Percentiles rank a stretch among this genome's conserved stretches.
Evolutionary conservation across 1,140 invertebrate genomes (phyloP).

Genomic region (Homalodisca vitripennis): DNA sequence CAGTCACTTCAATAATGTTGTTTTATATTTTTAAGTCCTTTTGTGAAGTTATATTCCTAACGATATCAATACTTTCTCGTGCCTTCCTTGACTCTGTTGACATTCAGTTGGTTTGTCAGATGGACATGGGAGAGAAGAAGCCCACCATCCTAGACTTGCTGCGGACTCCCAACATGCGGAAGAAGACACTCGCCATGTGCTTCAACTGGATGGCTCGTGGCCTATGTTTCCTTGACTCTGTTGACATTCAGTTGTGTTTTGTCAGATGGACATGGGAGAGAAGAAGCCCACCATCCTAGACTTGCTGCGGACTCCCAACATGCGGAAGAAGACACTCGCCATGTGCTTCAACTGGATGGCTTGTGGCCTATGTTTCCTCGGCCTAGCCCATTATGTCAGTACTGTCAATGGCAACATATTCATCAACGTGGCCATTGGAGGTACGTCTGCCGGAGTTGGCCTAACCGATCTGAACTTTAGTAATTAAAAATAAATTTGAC

Average conservation of each 20-base stretch:
- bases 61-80: too few relatives aligned
- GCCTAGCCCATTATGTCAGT: constrained; percentile 71
- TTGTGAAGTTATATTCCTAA: too few relatives aligned
- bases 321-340: constrained; percentile 68
- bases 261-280: constrained; percentile 45
- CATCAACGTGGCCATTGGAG: constrained; percentile 69
- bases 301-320: constrained; percentile 68
- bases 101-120: too few relatives aligned
- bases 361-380: constrained; percentile 71
- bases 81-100: too few relatives aligned
- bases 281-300: constrained; percentile 60
- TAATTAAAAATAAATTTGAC: too few relatives aligned
- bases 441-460: too few relatives aligned
- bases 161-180: constrained; percentile 66
- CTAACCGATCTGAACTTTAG: too few relatives aligned
- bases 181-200: constrained; percentile 68
- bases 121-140: too few relatives aligned
- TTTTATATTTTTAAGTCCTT: too few relatives aligned
- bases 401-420: constrained; percentile 71
- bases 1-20: too few relatives aligned
- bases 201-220: constrained; percentile 73
- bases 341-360: constrained; percentile 72
- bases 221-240: too few relatives aligned
- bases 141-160: constrained; percentile 67
- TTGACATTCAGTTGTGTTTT: too few relatives aligned